Conservation (phyloP, 2,888 invertebrate genomes). For the Hydrotaea cyrtoneurina region DNA sequence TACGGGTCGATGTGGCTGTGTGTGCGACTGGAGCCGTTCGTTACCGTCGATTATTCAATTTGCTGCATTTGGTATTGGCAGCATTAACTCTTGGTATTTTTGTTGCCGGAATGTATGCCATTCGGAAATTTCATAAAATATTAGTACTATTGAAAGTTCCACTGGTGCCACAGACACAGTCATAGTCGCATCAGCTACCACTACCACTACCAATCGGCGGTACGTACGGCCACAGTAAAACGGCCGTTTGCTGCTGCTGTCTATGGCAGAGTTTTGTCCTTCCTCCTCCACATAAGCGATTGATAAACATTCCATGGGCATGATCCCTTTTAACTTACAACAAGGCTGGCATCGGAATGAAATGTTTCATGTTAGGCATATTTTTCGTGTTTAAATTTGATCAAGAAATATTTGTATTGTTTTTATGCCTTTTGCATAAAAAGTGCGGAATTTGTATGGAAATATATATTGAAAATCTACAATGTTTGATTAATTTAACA, state of each 20-base stretch:
- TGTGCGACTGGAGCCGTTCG: slow-evolving; percentile 29
- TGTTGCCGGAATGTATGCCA: slow-evolving; percentile 64
- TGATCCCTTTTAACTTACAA: slow-evolving; percentile 25
- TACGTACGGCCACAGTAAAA: too few species aligned
- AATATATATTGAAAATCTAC: not conserved
- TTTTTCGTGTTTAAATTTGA: slow-evolving; percentile 61
- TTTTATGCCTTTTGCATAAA: slow-evolving; percentile 39
- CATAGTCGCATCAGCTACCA: not conserved
- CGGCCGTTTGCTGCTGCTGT: not conserved
- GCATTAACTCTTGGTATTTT: slow-evolving; percentile 66
- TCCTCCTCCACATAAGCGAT: slow-evolving; percentile 13
- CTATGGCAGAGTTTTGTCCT: not conserved
- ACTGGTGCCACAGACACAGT: slow-evolving; percentile 14
- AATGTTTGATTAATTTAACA: not conserved
- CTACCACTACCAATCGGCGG: not conserved
- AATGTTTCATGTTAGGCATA: slow-evolving; percentile 61
- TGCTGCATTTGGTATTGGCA: slow-evolving; percentile 66
- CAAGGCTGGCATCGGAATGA: slow-evolving; percentile 19
- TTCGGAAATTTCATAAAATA: slow-evolving; percentile 67
- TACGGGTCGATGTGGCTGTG: not conserved
- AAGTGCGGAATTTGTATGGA: not conserved
- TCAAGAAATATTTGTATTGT: slow-evolving; percentile 64
- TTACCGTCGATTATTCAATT: slow-evolving; percentile 66
- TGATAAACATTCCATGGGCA: slow-evolving; percentile 45
- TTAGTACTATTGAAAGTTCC: slow-evolving; percentile 61